Evolutionary conservation across 1,140 invertebrate genomes (phyloP).

Genomic region (Aphaenogaster floridana): DNA sequence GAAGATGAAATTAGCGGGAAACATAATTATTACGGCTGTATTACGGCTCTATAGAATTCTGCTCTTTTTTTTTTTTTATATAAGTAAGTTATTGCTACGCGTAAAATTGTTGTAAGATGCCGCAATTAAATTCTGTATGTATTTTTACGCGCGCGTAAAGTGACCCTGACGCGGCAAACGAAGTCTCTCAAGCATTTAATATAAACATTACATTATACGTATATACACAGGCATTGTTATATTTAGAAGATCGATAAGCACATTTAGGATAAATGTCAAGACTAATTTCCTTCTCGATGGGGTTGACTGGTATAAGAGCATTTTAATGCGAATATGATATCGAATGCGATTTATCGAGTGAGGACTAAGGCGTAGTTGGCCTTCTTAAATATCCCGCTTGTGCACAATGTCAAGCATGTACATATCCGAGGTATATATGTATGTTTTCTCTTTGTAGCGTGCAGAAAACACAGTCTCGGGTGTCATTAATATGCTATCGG

Average conservation of each 20-base stretch:
- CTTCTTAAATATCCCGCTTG: neutral
- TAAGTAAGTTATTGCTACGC: neutral
- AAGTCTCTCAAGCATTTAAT: constrained; percentile 37
- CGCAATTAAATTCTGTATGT: constrained; percentile 3
- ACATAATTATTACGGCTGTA: neutral
- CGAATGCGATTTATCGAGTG: neutral
- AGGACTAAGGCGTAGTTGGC: neutral
- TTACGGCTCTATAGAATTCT: neutral
- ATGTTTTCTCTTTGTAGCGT: neutral
- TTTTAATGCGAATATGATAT: constrained; percentile 8
- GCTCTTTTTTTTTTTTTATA: neutral
- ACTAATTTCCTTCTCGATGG: neutral
- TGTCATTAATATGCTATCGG: constrained; percentile 25
- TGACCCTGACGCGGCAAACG: neutral
- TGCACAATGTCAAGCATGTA: neutral
- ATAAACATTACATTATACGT: constrained; percentile 32
- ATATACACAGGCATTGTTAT: constrained; percentile 21
- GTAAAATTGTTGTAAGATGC: neutral
- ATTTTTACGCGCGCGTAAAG: constrained; percentile 11
- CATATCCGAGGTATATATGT: neutral
- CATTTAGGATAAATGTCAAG: constrained; percentile 59
- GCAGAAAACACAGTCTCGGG: neutral
- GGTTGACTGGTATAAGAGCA: neutral
- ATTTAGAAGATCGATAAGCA: constrained; percentile 55
- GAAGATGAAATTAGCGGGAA: neutral